phyloP scores from a whole-genome alignment of 2,888 invertebrate genomes.

The Rhodophaea formosa region DNA sequence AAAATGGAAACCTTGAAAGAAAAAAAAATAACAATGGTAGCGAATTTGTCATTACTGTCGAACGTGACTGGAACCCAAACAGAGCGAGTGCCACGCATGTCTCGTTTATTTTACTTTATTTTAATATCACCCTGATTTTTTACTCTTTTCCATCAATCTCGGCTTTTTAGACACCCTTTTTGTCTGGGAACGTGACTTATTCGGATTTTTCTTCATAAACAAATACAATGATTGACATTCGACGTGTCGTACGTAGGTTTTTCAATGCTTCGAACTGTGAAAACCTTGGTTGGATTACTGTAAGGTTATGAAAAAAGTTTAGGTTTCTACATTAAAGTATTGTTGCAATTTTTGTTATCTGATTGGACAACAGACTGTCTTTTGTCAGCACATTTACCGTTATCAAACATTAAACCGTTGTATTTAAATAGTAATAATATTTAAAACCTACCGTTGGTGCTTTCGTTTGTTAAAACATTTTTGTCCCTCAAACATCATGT shows the following conservation, averaged over 20 bases:
- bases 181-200: conserved; percentile 60
- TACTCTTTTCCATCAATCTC: conserved; percentile 58
- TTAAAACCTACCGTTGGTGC: too few species aligned
- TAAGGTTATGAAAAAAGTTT: neutral
- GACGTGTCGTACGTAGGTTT: conserved; percentile 12
- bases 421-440: too few species aligned
- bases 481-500: too few species aligned
- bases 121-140: conserved; percentile 71
- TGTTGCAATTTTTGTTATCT: too few species aligned
- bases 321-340: too few species aligned
- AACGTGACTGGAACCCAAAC: conserved; percentile 72
- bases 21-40: conserved; percentile 71
- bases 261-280: conserved; percentile 24
- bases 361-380: too few species aligned
- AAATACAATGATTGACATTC: conserved; percentile 36
- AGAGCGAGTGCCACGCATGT: conserved; percentile 52
- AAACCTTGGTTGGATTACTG: neutral
- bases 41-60: conserved; percentile 70
- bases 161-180: conserved; percentile 51
- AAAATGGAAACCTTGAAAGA: conserved; percentile 66
- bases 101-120: conserved; percentile 67
- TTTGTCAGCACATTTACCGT: too few species aligned
- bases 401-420: too few species aligned
- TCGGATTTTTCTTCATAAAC: conserved; percentile 44
- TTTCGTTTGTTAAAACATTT: too few species aligned